Evolutionary conservation across 2,797 vertebrate species (phyloP).

Genomic region (Xerus rutilus): DNA sequence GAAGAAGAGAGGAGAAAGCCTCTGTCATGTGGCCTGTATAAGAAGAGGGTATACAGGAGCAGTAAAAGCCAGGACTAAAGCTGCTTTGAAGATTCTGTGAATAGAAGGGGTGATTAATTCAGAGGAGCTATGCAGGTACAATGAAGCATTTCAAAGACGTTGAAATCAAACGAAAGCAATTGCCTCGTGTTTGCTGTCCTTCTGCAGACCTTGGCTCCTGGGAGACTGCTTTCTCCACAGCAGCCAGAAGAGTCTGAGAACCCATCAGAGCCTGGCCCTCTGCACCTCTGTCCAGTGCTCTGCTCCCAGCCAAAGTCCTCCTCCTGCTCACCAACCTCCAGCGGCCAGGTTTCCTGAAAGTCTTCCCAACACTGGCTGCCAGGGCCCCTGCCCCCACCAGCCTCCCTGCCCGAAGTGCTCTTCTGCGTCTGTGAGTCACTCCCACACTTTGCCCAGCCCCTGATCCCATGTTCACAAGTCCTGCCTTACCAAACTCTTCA

Average conservation of each 20-base stretch:
- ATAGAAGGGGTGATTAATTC: too few relatives aligned
- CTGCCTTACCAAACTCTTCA: not conserved
- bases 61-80: not conserved
- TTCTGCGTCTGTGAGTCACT: not conserved
- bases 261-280: fast-evolving
- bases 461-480: not conserved
- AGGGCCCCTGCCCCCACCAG: too few relatives aligned
- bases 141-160: not conserved
- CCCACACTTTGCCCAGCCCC: not conserved
- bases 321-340: not conserved
- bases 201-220: not conserved
- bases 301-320: not conserved
- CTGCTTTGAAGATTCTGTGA: not conserved
- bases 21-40: fast-evolving
- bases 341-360: not conserved
- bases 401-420: not conserved
- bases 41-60: not conserved
- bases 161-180: not conserved
- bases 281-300: not conserved
- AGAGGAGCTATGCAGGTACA: not conserved
- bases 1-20: not conserved
- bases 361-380: fast-evolving
- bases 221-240: not conserved
- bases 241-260: not conserved
- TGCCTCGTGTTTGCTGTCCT: not conserved